phyloP scores from a whole-genome alignment of 2,797 vertebrate species.

The Sciurus vulgaris region DNA sequence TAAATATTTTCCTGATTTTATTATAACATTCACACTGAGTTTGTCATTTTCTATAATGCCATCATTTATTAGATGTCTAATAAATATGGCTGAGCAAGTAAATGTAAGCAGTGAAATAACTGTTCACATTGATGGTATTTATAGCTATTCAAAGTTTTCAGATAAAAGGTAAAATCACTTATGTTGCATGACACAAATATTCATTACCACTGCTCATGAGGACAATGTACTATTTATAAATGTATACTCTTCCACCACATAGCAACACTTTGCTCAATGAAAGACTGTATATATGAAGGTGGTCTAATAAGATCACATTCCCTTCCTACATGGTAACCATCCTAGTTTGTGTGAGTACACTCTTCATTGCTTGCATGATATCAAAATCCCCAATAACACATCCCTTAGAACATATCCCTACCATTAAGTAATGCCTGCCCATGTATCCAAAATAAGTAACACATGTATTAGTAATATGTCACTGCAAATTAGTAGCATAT shows the following conservation, averaged over 20 bases:
- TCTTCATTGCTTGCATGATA: neutral
- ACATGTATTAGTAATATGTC: neutral
- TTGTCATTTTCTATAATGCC: neutral
- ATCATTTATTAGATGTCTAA: neutral
- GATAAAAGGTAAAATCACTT: neutral
- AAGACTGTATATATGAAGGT: neutral
- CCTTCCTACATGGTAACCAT: neutral
- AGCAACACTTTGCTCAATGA: neutral
- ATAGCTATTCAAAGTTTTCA: neutral
- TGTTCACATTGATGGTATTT: neutral
- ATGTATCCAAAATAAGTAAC: neutral
- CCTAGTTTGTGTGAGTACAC: neutral
- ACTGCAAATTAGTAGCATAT: neutral
- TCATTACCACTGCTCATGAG: neutral
- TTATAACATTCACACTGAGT: neutral
- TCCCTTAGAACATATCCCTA: neutral
- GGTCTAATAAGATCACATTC: too few relatives aligned
- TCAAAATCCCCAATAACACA: neutral
- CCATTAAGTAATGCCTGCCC: neutral
- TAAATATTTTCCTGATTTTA: neutral
- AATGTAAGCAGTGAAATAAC: constrained; percentile 16
- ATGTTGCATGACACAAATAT: neutral
- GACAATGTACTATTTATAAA: neutral
- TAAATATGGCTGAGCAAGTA: neutral
- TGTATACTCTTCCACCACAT: neutral